phyloP scores from a whole-genome alignment of 2,888 invertebrate species.

The Ornithoptera priamus region DNA sequence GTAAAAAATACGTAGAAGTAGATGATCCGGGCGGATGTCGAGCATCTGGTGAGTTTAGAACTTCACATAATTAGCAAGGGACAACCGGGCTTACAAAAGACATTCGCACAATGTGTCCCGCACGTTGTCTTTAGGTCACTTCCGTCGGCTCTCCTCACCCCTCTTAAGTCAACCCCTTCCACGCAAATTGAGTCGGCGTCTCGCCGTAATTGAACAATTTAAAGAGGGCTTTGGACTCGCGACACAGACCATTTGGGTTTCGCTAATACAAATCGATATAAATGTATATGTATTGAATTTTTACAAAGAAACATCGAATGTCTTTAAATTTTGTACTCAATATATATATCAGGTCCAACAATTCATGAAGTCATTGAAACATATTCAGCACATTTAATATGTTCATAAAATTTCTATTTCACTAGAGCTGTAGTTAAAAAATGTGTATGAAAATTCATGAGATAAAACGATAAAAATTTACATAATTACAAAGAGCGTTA shows the following conservation, averaged over 20 bases:
- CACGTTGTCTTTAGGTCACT: constrained; percentile 59
- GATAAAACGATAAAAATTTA: constrained; percentile 8
- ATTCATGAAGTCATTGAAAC: no score
- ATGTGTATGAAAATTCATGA: background rate
- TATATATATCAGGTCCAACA: no score
- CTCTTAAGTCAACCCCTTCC: constrained; percentile 35
- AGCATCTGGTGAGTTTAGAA: constrained; percentile 74
- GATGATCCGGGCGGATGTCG: constrained; percentile 65
- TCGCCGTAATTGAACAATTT: constrained; percentile 33
- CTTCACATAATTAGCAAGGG: constrained; percentile 75
- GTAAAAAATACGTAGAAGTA: constrained; percentile 43
- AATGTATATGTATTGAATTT: no score
- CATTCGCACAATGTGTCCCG: constrained; percentile 76
- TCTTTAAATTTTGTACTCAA: no score
- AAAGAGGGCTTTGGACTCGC: constrained; percentile 22
- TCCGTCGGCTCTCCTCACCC: constrained; percentile 48
- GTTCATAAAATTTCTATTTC: no score
- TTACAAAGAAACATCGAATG: no score
- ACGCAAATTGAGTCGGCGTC: constrained; percentile 26
- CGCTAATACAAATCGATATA: background rate
- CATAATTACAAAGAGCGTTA: constrained; percentile 16
- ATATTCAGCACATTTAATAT: no score
- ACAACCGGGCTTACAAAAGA: constrained; percentile 48
- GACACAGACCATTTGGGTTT: constrained; percentile 12
- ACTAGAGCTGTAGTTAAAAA: no score